Evolutionary conservation across 1,140 invertebrate species (phyloP).

Genomic region (Amphibalanus amphitrite): DNA sequence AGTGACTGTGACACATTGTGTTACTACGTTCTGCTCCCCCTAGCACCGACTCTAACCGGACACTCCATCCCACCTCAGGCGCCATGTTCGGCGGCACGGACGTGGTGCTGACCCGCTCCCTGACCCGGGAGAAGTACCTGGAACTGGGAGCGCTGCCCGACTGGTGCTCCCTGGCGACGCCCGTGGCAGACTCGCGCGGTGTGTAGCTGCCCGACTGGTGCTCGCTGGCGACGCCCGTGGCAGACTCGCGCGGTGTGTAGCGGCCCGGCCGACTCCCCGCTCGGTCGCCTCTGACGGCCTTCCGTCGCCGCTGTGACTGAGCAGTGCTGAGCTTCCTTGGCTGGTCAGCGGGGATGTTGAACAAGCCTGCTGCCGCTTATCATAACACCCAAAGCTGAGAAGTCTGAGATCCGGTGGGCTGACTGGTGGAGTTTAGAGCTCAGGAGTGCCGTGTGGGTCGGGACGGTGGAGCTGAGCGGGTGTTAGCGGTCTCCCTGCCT

Average conservation of each 20-base stretch:
- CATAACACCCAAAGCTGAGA: too few relatives aligned
- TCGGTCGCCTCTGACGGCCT: too few relatives aligned
- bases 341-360: too few relatives aligned
- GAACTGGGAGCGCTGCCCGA: slow-evolving; percentile 51
- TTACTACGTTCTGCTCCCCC: neutral
- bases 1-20: neutral
- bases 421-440: too few relatives aligned
- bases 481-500: too few relatives aligned
- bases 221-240: slow-evolving; percentile 29
- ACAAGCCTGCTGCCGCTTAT: too few relatives aligned
- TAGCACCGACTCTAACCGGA: too few relatives aligned
- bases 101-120: slow-evolving; percentile 45
- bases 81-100: slow-evolving; percentile 70
- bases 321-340: too few relatives aligned
- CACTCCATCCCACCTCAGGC: slow-evolving; percentile 34
- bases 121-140: slow-evolving; percentile 55
- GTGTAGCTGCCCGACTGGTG: slow-evolving; percentile 43
- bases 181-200: neutral
- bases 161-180: slow-evolving; percentile 46
- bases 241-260: neutral
- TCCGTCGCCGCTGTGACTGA: too few relatives aligned
- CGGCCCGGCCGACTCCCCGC: slow-evolving; percentile 51
- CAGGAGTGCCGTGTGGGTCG: too few relatives aligned
- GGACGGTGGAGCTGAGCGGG: too few relatives aligned
- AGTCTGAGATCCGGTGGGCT: too few relatives aligned